Evolutionary conservation across 2,888 invertebrate species (phyloP).

Genomic region (Syritta pipiens): DNA sequence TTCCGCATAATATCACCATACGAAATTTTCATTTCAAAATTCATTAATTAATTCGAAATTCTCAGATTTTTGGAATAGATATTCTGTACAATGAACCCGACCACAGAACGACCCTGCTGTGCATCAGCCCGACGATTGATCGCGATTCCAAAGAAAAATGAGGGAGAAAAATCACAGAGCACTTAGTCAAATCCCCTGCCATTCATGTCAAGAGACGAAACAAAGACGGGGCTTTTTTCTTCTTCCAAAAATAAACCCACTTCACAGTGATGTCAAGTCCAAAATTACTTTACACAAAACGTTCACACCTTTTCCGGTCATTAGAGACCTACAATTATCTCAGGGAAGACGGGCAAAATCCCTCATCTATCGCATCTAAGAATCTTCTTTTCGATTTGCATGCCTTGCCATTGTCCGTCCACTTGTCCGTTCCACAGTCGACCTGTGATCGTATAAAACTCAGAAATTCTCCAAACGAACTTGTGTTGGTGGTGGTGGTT

Average conservation of each 20-base stretch:
- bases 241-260: not conserved
- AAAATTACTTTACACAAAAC: slow-evolving; percentile 44
- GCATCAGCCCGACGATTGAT: not conserved
- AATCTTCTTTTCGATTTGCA: slow-evolving; percentile 57
- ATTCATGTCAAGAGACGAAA: slow-evolving; percentile 22
- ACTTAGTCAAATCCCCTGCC: not conserved
- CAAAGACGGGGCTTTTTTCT: not conserved
- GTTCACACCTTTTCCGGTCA: slow-evolving; percentile 65
- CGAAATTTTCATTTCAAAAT: slow-evolving; percentile 11
- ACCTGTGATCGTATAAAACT: no score
- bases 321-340: slow-evolving; percentile 51
- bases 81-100: slow-evolving; percentile 24
- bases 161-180: not conserved
- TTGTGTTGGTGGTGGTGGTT: no score
- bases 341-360: slow-evolving; percentile 16
- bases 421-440: slow-evolving; percentile 33
- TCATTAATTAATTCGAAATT: slow-evolving; percentile 29
- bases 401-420: slow-evolving; percentile 38
- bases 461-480: slow-evolving; percentile 23
- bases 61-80: slow-evolving; percentile 16
- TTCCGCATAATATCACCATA: slow-evolving; percentile 12
- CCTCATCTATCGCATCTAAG: slow-evolving; percentile 27
- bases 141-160: no score
- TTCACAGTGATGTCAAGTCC: slow-evolving; percentile 49
- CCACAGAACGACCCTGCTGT: slow-evolving; percentile 8